A percentile compares a stretch with the other conserved stretches of the same genome.
These are phyloP conservation scores for Dicaeum eximium DNA, from an alignment of 2,113 vertebrate genomes.

Conservation along the genomic window DNA sequence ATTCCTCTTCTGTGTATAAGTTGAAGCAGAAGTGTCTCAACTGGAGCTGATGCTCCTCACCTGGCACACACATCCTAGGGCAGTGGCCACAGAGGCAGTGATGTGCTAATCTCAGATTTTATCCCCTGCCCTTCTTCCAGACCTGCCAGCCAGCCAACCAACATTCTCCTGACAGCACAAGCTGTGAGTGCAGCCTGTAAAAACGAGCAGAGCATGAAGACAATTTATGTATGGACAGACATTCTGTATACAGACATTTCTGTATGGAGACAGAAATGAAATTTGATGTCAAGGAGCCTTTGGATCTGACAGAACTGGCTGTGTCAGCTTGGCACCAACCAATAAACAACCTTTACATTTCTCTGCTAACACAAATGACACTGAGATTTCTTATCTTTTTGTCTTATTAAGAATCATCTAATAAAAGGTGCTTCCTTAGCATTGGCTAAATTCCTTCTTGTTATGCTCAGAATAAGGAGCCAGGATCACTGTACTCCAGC, in stretches of 20 bases:
- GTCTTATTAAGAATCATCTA: not conserved
- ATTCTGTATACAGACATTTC: too few relatives aligned
- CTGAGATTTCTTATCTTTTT: not conserved
- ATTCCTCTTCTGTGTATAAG: not conserved
- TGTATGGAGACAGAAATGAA: not conserved
- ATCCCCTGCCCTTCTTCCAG: not conserved
- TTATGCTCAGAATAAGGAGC: not conserved
- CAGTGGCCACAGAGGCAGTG: not conserved
- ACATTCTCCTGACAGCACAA: not conserved
- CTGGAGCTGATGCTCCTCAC: not conserved
- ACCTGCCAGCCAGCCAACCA: not conserved
- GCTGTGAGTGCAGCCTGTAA: not conserved
- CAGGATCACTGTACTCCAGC: not conserved
- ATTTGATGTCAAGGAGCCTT: not conserved
- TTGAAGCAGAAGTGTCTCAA: not conserved
- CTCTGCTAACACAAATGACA: not conserved
- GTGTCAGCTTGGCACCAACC: not conserved
- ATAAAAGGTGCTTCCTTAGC: not conserved
- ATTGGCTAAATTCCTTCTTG: not conserved
- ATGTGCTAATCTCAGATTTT: not conserved
- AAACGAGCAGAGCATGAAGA: not conserved
- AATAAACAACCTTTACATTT: not conserved
- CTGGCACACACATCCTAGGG: fast-evolving
- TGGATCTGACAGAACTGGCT: not conserved
- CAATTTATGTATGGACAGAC: too few relatives aligned